Conservation (phyloP, 2,888 invertebrate genomes). For the Azorinus chamasolen region DNA sequence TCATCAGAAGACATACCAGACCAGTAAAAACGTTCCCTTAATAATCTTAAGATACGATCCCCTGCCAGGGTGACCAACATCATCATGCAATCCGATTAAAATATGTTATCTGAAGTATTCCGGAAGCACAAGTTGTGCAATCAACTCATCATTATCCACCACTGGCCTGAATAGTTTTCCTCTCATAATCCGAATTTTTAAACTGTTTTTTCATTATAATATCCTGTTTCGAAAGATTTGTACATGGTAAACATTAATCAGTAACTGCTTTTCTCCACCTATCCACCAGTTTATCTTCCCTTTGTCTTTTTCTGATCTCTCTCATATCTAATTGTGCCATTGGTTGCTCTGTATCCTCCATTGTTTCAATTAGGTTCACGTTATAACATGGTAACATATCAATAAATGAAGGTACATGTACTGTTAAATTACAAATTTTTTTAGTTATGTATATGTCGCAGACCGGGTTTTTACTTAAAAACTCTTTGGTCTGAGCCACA, state of each 20-base stretch:
- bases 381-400: neutral
- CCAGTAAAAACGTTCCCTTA: constrained; percentile 2
- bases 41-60: neutral
- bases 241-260: neutral
- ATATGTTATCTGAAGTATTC: neutral
- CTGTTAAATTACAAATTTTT: too few species aligned
- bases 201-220: constrained; percentile 9
- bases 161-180: neutral
- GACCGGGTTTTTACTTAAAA: too few species aligned
- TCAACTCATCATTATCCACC: neutral
- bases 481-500: too few species aligned
- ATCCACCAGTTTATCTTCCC: constrained; percentile 8
- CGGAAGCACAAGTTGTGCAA: constrained; percentile 8
- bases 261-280: constrained; percentile 13
- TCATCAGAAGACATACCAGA: neutral
- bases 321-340: constrained; percentile 11
- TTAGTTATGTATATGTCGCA: too few species aligned
- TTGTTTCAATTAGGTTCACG: constrained; percentile 4
- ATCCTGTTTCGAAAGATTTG: neutral
- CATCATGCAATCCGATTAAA: constrained; percentile 4
- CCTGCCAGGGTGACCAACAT: constrained; percentile 8
- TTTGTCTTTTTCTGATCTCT: constrained; percentile 3
- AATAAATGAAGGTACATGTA: neutral
- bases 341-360: neutral
- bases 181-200: too few species aligned